Percentiles rank a stretch among this genome's conserved stretches.
Evolutionary conservation across 2,888 invertebrate species (phyloP).

Genomic region (Julus scandinavius): DNA sequence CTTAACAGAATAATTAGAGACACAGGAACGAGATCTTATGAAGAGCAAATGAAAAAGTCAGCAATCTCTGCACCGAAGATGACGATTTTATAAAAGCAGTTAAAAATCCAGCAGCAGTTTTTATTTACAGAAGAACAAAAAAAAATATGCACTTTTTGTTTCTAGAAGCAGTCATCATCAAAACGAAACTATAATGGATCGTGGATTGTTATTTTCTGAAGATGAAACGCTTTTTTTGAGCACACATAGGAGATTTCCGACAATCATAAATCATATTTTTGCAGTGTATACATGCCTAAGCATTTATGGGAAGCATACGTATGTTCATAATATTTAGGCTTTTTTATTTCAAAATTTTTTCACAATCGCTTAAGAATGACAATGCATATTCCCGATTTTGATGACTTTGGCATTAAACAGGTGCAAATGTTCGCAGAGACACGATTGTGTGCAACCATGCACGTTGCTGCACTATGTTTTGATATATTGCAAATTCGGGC

Average conservation of each 20-base stretch:
- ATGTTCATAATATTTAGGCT: not conserved
- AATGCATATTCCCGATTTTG: conserved; percentile 25
- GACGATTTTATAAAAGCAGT: not conserved
- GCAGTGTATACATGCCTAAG: not conserved
- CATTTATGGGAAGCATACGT: not conserved
- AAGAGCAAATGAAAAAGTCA: not conserved
- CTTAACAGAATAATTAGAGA: conserved; percentile 20
- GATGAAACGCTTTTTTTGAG: conserved; percentile 17
- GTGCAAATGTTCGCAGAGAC: conserved; percentile 12
- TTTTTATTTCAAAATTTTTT: conserved; percentile 4
- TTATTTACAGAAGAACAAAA: not conserved
- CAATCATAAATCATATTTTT: conserved; percentile 8
- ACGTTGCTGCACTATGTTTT: not conserved
- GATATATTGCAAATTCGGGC: not conserved
- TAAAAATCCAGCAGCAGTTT: not conserved
- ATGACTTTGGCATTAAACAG: conserved; percentile 27
- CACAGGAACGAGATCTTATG: not conserved
- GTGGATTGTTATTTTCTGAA: conserved; percentile 27
- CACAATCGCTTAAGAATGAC: conserved; percentile 27
- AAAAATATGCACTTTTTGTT: not conserved
- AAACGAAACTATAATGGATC: conserved; percentile 13
- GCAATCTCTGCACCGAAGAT: not conserved
- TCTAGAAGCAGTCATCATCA: conserved; percentile 13
- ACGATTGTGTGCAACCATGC: not conserved
- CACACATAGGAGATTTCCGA: conserved; percentile 27